phyloP scores from a whole-genome alignment of 1,140 invertebrate species.

The Orius insidiosus region DNA sequence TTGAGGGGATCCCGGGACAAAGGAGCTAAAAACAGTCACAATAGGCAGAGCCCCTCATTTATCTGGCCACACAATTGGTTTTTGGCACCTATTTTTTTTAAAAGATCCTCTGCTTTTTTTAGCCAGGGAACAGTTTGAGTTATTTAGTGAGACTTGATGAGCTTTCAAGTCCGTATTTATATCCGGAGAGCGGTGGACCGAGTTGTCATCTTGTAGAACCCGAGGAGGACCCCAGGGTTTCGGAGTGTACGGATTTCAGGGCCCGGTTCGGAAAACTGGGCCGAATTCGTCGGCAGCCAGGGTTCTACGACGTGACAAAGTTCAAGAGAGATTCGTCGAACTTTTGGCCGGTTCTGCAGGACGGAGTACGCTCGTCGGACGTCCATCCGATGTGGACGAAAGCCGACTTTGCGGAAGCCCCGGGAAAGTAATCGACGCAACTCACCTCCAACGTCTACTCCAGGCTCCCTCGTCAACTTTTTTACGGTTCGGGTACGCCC shows the following conservation, averaged over 20 bases:
- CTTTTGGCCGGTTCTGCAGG: constrained; percentile 38
- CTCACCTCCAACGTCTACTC: constrained; percentile 30
- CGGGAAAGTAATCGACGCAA: constrained; percentile 35
- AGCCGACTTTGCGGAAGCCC: constrained; percentile 29
- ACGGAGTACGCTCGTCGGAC: constrained; percentile 10
- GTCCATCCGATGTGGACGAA: constrained; percentile 26
- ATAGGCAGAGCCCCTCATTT: no score
- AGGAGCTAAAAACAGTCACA: no score
- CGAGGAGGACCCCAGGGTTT: constrained; percentile 37
- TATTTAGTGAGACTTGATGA: constrained; percentile 44
- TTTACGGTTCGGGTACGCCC: constrained; percentile 35
- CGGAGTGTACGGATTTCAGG: constrained; percentile 34
- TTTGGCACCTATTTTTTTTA: not conserved
- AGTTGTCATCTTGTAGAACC: constrained; percentile 33
- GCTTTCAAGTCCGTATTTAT: constrained; percentile 30
- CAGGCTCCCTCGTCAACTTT: constrained; percentile 29
- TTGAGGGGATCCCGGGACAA: no score
- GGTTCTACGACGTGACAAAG: constrained; percentile 47
- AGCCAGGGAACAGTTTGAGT: constrained; percentile 16
- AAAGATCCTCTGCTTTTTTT: no score
- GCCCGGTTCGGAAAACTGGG: constrained; percentile 35
- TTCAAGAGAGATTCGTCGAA: constrained; percentile 44
- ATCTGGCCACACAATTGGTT: no score
- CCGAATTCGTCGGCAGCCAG: constrained; percentile 37
- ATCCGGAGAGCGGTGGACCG: constrained; percentile 25